Conservation (phyloP, 2,113 vertebrate genomes). For the Seriola rivoliana region DNA sequence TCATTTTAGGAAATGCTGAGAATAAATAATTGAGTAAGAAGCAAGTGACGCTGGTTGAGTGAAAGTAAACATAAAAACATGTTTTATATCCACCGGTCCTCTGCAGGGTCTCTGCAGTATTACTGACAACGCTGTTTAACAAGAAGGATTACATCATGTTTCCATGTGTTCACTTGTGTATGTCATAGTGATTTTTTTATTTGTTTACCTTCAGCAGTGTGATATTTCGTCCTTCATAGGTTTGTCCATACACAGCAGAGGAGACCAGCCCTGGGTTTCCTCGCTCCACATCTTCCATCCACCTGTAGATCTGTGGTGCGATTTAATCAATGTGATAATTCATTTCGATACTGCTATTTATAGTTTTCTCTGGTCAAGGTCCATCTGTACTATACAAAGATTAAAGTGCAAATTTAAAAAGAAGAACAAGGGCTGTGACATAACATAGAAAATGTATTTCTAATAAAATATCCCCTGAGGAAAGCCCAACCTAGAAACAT, state of each 20-base stretch:
- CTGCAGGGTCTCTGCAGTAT: too few species aligned
- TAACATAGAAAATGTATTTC: neutral
- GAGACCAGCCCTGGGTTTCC: conserved; percentile 80
- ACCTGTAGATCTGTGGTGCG: conserved; percentile 82
- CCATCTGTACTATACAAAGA: neutral
- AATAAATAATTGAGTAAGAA: neutral
- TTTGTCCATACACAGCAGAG: conserved; percentile 80
- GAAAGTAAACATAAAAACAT: neutral
- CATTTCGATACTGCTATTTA: neutral
- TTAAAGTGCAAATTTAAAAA: neutral
- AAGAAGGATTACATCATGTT: too few species aligned
- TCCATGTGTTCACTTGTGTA: too few species aligned
- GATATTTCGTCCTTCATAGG: conserved; percentile 75
- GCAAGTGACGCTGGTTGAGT: neutral
- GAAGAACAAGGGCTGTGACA: neutral
- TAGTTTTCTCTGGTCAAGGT: neutral
- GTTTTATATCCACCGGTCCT: too few species aligned
- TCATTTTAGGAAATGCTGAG: neutral
- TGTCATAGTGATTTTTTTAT: too few species aligned
- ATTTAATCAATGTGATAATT: neutral
- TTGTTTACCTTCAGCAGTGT: conserved; percentile 84
- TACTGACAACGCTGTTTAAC: too few species aligned
- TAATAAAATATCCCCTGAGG: neutral
- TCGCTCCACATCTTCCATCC: conserved; percentile 81
- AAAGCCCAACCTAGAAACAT: neutral